These are phyloP conservation scores for Ciconia nigra DNA, from an alignment of 2,797 vertebrate genomes.

Conservation along the genomic window DNA sequence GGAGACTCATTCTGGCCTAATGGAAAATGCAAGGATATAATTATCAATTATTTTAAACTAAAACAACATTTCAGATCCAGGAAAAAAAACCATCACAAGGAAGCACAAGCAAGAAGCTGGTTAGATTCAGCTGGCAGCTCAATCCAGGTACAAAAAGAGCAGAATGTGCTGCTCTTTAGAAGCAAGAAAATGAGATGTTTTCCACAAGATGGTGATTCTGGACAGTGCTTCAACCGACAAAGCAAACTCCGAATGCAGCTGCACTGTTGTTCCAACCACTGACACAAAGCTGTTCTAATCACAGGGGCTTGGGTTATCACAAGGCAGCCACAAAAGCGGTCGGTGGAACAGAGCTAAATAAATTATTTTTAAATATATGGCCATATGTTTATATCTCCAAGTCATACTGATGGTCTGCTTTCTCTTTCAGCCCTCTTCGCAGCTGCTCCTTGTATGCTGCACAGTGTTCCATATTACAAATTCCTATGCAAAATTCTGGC, in stretches of 20 bases:
- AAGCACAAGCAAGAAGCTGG: not conserved
- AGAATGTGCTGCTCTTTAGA: not conserved
- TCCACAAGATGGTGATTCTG: not conserved
- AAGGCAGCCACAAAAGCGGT: not conserved
- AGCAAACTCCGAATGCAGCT: not conserved
- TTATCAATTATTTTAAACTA: slow-evolving; percentile 66
- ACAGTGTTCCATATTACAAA: slow-evolving; percentile 17
- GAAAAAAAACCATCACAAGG: slow-evolving; percentile 20
- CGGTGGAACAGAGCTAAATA: not conserved
- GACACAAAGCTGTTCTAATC: not conserved
- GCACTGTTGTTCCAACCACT: not conserved
- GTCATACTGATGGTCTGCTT: not conserved
- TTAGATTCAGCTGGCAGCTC: not conserved
- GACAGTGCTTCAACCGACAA: not conserved
- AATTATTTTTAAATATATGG: not conserved
- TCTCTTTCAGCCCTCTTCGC: slow-evolving; percentile 1
- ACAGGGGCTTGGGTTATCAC: not conserved
- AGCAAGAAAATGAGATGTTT: not conserved
- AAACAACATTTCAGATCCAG: slow-evolving; percentile 43
- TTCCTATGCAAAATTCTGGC: slow-evolving; percentile 15
- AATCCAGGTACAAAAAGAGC: not conserved
- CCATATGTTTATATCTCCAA: not conserved
- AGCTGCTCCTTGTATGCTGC: not conserved
- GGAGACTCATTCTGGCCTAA: slow-evolving; percentile 38
- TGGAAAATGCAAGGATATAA: slow-evolving; percentile 67